These are phyloP conservation scores for Drosophila ananassae DNA, from an alignment of 1,140 invertebrate genomes.

Conservation along the genomic window DNA sequence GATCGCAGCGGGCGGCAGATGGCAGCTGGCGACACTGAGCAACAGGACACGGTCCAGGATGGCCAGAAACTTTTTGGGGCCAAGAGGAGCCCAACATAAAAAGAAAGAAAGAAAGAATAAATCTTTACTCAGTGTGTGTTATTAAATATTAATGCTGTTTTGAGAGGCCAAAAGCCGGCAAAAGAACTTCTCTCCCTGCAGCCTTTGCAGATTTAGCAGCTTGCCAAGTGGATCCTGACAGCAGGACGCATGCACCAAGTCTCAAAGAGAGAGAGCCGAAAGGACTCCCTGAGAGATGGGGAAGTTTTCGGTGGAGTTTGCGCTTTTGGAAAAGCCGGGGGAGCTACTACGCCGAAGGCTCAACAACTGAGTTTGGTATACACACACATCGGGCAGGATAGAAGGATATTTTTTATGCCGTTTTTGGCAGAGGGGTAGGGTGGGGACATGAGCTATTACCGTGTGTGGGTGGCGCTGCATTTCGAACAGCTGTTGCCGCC, in stretches of 20 bases:
- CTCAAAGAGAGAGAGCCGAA: conserved; percentile 8
- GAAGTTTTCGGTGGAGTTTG: conserved; percentile 39
- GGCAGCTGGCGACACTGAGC: conserved; percentile 38
- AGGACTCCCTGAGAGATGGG: conserved; percentile 4
- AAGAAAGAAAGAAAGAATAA: neutral
- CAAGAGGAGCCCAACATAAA: conserved; percentile 1
- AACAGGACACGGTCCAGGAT: conserved; percentile 28
- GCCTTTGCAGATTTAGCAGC: conserved; percentile 56
- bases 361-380: conserved; percentile 70
- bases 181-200: conserved; percentile 7
- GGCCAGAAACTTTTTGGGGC: conserved; percentile 30
- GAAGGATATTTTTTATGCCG: neutral
- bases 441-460: conserved; percentile 16
- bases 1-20: conserved; percentile 35
- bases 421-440: neutral
- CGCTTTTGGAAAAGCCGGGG: conserved; percentile 55
- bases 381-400: conserved; percentile 24
- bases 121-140: conserved; percentile 11
- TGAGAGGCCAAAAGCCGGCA: conserved; percentile 56
- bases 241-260: conserved; percentile 27
- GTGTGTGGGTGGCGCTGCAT: conserved; percentile 54
- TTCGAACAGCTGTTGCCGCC: conserved; percentile 66
- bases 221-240: conserved; percentile 33
- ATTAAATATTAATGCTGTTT: conserved; percentile 63
- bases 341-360: conserved; percentile 44